Conservation (phyloP, 2,797 vertebrate genomes). For the Myotis myotis region DNA sequence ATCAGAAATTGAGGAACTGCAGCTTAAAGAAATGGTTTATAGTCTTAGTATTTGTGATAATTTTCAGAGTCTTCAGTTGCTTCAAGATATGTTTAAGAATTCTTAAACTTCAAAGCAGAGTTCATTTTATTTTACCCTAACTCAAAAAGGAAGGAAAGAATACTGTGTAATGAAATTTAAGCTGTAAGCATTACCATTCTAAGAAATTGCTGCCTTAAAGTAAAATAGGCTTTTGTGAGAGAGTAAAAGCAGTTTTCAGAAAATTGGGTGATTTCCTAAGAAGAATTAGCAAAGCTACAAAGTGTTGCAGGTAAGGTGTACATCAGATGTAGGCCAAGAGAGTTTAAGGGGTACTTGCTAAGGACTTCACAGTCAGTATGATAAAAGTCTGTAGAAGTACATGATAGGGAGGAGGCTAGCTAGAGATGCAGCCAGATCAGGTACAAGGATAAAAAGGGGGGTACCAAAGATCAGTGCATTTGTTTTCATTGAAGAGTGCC, state of each 20-base stretch:
- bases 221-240: not conserved
- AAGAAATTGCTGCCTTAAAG: not conserved
- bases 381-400: not conserved
- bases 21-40: not conserved
- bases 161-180: slow-evolving; percentile 24
- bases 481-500: not conserved
- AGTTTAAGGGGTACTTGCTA: not conserved
- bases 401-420: not conserved
- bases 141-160: slow-evolving; percentile 3
- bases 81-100: slow-evolving; percentile 28
- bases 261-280: slow-evolving; percentile 26
- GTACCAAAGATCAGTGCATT: not conserved
- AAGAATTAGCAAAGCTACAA: slow-evolving; percentile 5
- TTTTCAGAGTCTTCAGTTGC: slow-evolving; percentile 56
- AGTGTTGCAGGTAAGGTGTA: not conserved
- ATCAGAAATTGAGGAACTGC: not conserved
- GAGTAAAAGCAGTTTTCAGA: not conserved
- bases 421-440: not conserved
- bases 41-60: slow-evolving; percentile 40
- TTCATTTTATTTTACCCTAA: slow-evolving; percentile 47
- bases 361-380: not conserved
- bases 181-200: not conserved
- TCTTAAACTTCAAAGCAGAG: slow-evolving; percentile 46
- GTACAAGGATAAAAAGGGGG: not conserved
- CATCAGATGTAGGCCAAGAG: not conserved